Evolutionary conservation across 2,888 invertebrate genomes (phyloP), one percentile per base, ranked within the genome.

Genomic region (Ophonus ardosiacus): DNA sequence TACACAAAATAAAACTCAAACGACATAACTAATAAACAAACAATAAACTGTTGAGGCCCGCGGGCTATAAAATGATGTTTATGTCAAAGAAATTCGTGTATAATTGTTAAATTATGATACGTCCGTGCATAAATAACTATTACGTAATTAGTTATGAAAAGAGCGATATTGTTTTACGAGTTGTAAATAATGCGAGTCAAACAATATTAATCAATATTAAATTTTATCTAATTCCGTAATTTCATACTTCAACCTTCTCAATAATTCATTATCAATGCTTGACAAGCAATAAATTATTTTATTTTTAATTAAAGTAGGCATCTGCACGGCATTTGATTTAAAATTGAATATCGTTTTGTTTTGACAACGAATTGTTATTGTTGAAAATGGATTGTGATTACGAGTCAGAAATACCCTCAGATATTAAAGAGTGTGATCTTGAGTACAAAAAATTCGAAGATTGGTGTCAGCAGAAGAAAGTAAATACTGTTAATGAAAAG

Each of bases 361-460:
- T 3, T 56, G 13, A 56, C 3, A 56, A 56, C 13, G 56, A 56
- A 56, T 3, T 56, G 4, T 56, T 56, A 56, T 56, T 56, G 13
- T 56, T 15, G 56, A 51, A 51, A 51, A 51, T 51, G 51, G 51
- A 56, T 56, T 56, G 56, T 31, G 31, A 31, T 31, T 31, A 5
- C 31, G 31, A 31, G 31, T 31, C 31, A 31, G 31, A 31, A 31
- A 6, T 6, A 56, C 56, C 56, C 13, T 56, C 56, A 56, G 13
- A 56, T 56, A 56, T 56, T 56, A 10, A 56, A 56, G 56, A 56
- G n/a, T 56, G 3, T 56, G 56, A n/a, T 56, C n/a, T 56, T 56
- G 13, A 5, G 10, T 61, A 59, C 40, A 15, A 40, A 40, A 81
- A 81, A 63, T 81, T 81, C 38, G 61, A 81, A 81, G 21, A 78